These are phyloP conservation scores for Platichthys flesus DNA, from an alignment of 2,113 vertebrate genomes.

Conservation along the genomic window DNA sequence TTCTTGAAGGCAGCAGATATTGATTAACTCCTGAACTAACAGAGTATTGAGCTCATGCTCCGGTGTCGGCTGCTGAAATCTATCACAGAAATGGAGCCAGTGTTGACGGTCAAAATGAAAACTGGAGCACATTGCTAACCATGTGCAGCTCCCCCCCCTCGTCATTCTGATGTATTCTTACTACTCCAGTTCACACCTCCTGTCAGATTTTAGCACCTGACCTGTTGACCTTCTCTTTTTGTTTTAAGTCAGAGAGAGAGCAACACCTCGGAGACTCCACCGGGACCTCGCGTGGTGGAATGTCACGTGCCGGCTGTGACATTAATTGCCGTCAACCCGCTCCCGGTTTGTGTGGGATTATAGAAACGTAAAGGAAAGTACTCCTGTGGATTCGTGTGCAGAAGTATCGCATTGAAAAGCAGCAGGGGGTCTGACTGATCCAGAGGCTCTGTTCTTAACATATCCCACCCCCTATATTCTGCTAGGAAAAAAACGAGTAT, in stretches of 20 bases:
- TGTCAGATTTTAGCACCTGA: constrained; percentile 6
- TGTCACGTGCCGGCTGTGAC: constrained; percentile 4
- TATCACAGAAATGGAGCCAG: background rate
- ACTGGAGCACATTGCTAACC: constrained; percentile 7
- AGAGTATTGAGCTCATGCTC: background rate
- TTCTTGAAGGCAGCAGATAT: background rate
- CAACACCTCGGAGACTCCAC: background rate
- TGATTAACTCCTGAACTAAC: background rate
- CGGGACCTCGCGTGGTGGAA: background rate
- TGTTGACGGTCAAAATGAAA: background rate
- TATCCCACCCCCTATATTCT: background rate
- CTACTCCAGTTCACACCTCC: constrained; percentile 6
- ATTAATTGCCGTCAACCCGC: constrained; percentile 16
- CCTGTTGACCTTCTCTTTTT: background rate
- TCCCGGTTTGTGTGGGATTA: background rate
- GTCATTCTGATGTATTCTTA: background rate
- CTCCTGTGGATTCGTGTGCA: too few relatives aligned
- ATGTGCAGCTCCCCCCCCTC: constrained; percentile 1
- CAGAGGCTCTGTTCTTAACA: background rate
- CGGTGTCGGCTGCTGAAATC: background rate
- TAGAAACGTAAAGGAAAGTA: background rate
- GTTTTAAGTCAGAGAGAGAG: background rate
- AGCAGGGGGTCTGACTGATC: background rate
- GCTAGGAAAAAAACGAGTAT: background rate
- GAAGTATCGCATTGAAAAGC: background rate